Percentiles rank a stretch among this genome's conserved stretches.
Conservation (phyloP, 2,888 invertebrate genomes). For the Pilophorus perplexus region DNA sequence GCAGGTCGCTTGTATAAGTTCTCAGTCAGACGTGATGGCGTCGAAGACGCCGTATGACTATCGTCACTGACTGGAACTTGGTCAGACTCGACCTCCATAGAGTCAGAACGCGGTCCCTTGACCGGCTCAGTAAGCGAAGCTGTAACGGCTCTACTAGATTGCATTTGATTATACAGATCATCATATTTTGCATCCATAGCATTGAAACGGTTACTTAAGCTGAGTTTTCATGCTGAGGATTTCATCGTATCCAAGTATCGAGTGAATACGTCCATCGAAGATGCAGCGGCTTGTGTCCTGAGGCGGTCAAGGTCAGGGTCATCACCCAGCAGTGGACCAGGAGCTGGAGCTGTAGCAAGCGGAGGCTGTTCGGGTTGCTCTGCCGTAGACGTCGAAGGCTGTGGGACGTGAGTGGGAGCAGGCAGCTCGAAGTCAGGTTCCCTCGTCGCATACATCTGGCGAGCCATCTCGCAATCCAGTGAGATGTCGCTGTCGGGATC, state of each 20-base stretch:
- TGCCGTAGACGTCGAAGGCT: not conserved
- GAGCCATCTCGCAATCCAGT: not conserved
- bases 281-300: not conserved
- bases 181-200: no score
- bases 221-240: no score
- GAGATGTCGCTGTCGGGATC: not conserved
- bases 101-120: no score
- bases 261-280: not conserved
- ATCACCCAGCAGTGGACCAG: not conserved
- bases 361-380: not conserved
- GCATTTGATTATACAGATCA: no score
- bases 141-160: no score
- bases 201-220: no score
- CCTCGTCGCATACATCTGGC: not conserved
- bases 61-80: no score
- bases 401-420: not conserved
- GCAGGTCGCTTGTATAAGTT: no score
- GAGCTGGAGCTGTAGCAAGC: not conserved
- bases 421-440: not conserved
- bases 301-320: not conserved
- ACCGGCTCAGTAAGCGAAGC: no score
- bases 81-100: no score
- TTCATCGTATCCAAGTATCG: not conserved
- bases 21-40: no score
- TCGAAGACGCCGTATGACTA: no score